Evolutionary conservation across 2,797 vertebrate genomes (phyloP), one percentile per base, ranked within the genome.

Genomic region (Hippopotamyrus pictus): DNA sequence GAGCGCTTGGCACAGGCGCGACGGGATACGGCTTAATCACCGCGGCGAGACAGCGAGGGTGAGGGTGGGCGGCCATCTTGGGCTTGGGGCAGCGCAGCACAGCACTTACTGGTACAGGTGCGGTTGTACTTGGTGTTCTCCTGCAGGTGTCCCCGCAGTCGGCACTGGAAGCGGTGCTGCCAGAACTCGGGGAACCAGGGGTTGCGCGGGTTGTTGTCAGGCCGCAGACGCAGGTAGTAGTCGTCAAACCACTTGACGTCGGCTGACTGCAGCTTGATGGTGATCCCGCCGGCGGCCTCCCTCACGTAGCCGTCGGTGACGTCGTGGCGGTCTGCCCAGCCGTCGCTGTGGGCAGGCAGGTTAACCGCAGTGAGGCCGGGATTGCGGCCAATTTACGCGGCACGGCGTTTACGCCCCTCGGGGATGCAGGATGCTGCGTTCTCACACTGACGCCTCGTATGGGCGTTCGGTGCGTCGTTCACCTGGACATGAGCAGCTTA

Each of bases 161-260:
- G 96, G 91, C 98, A 99, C 92, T 99, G 97, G 94, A 99, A 99
- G 12, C 98, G 97, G 92, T 99, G 98, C 92, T 99, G 98, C 98
- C 98, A 99, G 93, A 99, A 99, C 93, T 99, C 98, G 46, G 97
- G 97, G 93, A 99, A 99, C 98, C 98, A 99, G 1, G 98, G 98
- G 92, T 99, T 99, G 88, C 98, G 95, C 1, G 93, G 96, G 93
- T 99, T 99, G 94, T 96, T 99, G 91, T 99, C 98, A 3, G 98
- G 98, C 2, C 97, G 96, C 50, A 99, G 97, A 91, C 98, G 96
- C 91, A 99, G 96, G 93, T 99, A 99, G 94, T 99, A 99, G 41
- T 99, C 98, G 90, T 99, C 98, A 88, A 98, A 99, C 98, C 98
- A 99, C 91, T 98, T 98, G 91, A 99, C 98, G 0, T 99, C 98